These are phyloP conservation scores for Lepidochrysops patricia DNA, from an alignment of 2,888 invertebrate genomes.

Conservation along the genomic window DNA sequence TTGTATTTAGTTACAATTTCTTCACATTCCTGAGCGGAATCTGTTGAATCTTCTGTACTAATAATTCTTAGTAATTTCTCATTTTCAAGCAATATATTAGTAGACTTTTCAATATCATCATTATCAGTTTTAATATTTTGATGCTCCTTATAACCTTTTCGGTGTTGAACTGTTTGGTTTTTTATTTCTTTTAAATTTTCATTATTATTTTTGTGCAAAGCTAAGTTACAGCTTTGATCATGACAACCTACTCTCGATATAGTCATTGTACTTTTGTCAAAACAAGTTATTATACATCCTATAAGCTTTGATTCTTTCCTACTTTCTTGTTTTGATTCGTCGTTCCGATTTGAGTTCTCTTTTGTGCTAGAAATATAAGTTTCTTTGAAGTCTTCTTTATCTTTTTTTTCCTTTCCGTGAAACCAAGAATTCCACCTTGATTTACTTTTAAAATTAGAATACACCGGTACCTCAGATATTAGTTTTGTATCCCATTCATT, in stretches of 20 bases:
- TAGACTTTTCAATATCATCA: neutral
- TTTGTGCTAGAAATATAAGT: neutral
- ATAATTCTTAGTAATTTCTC: neutral
- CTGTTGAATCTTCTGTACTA: neutral
- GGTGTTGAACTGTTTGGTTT: neutral
- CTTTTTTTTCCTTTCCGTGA: neutral
- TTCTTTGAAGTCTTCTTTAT: neutral
- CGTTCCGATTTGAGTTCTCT: neutral
- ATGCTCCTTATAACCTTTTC: neutral
- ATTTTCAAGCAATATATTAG: neutral
- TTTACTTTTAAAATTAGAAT: neutral
- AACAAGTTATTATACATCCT: conserved; percentile 43
- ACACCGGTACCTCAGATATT: neutral
- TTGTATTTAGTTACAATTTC: neutral
- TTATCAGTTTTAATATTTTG: neutral
- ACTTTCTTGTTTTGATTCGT: conserved; percentile 28
- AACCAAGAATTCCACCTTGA: neutral
- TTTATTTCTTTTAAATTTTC: neutral
- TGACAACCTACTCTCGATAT: conserved; percentile 38
- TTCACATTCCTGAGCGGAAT: neutral
- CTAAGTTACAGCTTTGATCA: conserved; percentile 22
- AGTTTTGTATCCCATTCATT: neutral
- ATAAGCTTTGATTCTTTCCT: neutral
- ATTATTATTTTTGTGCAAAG: neutral
- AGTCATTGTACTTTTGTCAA: conserved; percentile 48